A percentile compares a stretch with the other conserved stretches of the same genome.
Evolutionary conservation across 2,888 invertebrate genomes (phyloP).

Genomic region (Acanthosoma haemorrhoidale): DNA sequence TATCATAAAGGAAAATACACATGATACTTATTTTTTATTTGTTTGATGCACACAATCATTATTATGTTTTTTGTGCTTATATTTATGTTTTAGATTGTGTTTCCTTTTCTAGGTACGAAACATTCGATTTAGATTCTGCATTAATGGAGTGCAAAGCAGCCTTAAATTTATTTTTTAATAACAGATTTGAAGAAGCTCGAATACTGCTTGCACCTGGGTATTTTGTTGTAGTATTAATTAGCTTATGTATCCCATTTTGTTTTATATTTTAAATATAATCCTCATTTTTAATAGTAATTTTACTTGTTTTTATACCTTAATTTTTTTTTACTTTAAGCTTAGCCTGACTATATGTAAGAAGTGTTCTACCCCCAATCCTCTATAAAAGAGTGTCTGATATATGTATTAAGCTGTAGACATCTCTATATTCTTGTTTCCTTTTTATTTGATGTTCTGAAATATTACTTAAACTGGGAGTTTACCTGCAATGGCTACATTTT

Average conservation of each 20-base stretch:
- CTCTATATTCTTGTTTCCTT: too few species aligned
- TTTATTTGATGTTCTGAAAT: too few species aligned
- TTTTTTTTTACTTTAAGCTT: too few species aligned
- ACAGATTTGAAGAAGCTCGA: slow-evolving; percentile 77
- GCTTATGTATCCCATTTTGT: not conserved
- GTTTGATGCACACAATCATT: too few species aligned
- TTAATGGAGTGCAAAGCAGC: slow-evolving; percentile 73
- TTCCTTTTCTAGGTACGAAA: slow-evolving; percentile 45
- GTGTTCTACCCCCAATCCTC: too few species aligned
- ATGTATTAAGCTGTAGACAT: too few species aligned
- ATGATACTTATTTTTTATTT: too few species aligned
- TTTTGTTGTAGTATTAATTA: slow-evolving; percentile 42
- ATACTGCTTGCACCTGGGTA: slow-evolving; percentile 73
- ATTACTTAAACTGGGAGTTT: too few species aligned
- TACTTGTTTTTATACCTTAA: not conserved
- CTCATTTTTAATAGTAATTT: not conserved
- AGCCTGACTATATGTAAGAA: too few species aligned
- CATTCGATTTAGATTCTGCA: slow-evolving; percentile 62
- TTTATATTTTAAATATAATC: not conserved
- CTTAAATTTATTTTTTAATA: slow-evolving; percentile 86
- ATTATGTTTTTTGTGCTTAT: not conserved
- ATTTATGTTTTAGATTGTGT: not conserved
- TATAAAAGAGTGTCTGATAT: too few species aligned
- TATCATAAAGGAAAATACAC: too few species aligned
- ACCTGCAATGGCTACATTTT: too few species aligned